Evolutionary conservation across 2,797 vertebrate species (phyloP), one percentile per base, ranked within the genome.

Genomic region (Neostethus bicornis): DNA sequence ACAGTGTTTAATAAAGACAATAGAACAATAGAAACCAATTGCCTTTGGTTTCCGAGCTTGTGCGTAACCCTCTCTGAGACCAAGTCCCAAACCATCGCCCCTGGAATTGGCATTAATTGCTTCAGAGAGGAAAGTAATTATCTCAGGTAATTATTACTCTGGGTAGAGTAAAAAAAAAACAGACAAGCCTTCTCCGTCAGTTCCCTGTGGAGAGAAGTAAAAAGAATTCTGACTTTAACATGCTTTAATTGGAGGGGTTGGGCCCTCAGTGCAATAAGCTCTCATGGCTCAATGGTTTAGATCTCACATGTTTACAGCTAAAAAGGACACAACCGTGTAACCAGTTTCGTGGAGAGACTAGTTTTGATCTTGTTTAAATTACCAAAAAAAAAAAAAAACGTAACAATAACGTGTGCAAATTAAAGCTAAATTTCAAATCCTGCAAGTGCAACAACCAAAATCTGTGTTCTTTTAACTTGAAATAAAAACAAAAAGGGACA

Each of bases 91-190:
- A 82, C 64, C 83, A 47, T 81, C 63, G 73, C 86, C 83, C 84
- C 86, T 73, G 81, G 89, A 90, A 89, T 84, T 80, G 80, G 70
- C 88, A 88, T 90, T 91, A 91, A 92, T 91, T 92, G 90, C 83
- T 89, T 87, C 79, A 79, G 76, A 90, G 85, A 86, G 87, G 85
- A 88, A 91, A 92, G 91, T 91, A 90, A 93, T 92, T 91, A 92
- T 92, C 87, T 88, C 86, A 92, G 90, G 92, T 92, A 92, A 92
- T 93, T 91, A 92, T 92, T 88, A 91, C 84, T 83, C 80, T 85
- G 80, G 79, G 84, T 86, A 77, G 90, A 90, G 88, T 84, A 85
- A 85, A 76, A 76, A 85, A 76, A 76, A 84, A 77, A 66, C 39
- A 77, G 80, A 87, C 80, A 77, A 80, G 70, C 75, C 73, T 81